Base-by-base conservation (phyloP, 2,888 invertebrate species). In the Callinectes sapidus region DNA sequence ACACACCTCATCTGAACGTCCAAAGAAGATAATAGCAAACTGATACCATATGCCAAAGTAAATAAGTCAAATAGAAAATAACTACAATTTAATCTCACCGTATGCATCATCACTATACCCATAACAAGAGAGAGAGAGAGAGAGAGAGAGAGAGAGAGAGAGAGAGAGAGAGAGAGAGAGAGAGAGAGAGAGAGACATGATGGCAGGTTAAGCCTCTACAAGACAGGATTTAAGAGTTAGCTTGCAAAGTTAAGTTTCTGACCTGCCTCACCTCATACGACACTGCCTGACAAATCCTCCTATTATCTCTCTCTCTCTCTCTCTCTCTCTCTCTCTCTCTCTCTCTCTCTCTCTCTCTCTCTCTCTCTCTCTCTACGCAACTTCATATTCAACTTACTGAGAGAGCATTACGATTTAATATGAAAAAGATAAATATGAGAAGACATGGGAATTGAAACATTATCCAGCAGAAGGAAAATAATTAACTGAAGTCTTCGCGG, bases 151-250 rank as follows among this genome's bases (percentile, higher is more conserved):
- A 48, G 48, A 48, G 48, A 48, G 48, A 48, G 61, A 61, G 61
- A 61, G 61, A 61, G 61, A 61, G 61, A 61, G 61, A 55, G 16
- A 35, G 35, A 61, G 66, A 89, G 89, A 89, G 35, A 89, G 55
- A 89, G 89, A 55, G 89, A 55, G 55, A 55, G 89, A 89, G 89
- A 55, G 55, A 61, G 35, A 54, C 32, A n/a, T 16, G 35, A 39
- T 61, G 66, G 39, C 61, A 61, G 48, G 10, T 48, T 48, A 48
- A 48, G 48, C 48, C 48, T 48, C 10, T 48, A 10, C 48, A 48
- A 48, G 48, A 48, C 10, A 48, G 61, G 39, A 35, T 32, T 16
- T 32, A 28, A 89, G 66, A 89, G 89, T 18, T 16, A 16, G 23
- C 8, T 14, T 28, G 32, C 16, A 32, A 61, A 35, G 66, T 13